Evolutionary conservation across 2,888 invertebrate genomes (phyloP).

Genomic region (Pammene aurita): DNA sequence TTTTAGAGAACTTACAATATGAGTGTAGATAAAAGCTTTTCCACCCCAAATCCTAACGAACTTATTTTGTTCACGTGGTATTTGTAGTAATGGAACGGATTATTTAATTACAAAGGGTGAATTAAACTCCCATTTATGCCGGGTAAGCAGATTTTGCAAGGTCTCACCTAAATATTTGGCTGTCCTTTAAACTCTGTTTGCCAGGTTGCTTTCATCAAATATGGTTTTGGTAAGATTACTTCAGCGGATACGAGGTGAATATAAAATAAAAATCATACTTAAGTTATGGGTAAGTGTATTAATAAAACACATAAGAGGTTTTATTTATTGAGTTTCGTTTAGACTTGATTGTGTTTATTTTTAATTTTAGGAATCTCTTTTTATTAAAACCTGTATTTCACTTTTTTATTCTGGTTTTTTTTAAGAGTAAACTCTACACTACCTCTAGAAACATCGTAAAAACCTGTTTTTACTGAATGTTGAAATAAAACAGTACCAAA

Average conservation of each 20-base stretch:
- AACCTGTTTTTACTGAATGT: no score
- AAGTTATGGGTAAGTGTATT: background rate
- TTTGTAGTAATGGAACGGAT: conserved; percentile 38
- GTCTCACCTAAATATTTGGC: conserved; percentile 28
- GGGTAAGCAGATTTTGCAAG: conserved; percentile 34
- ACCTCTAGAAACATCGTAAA: no score
- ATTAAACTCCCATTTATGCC: conserved; percentile 38
- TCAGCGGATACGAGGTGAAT: background rate
- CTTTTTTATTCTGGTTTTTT: no score
- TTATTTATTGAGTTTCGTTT: background rate
- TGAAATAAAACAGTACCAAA: no score
- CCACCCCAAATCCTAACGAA: conserved; percentile 26
- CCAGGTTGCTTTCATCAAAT: background rate
- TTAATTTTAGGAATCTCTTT: no score
- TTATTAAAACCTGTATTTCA: no score
- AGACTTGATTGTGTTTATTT: no score
- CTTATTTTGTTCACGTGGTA: conserved; percentile 35
- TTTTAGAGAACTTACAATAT: no score
- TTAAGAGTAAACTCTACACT: no score
- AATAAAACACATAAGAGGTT: background rate
- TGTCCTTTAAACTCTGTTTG: conserved; percentile 12
- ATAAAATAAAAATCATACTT: background rate
- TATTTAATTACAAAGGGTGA: conserved; percentile 39
- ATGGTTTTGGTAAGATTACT: background rate
- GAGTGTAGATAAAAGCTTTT: conserved; percentile 27